phyloP scores from a whole-genome alignment of 2,797 vertebrate species.

The Notamacropus eugenii region DNA sequence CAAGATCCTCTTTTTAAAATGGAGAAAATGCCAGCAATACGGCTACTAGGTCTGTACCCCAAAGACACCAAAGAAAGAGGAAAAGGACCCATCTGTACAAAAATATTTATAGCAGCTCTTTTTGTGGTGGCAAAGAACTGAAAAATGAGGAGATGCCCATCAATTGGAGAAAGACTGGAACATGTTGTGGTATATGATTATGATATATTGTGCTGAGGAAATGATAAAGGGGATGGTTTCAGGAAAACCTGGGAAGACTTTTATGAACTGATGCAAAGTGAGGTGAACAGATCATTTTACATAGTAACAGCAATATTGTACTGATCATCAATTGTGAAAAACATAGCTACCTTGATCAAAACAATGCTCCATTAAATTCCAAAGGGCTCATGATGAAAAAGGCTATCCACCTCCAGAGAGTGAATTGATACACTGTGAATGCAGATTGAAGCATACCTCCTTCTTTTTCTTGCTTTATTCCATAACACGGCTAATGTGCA shows the following conservation, averaged over 20 bases:
- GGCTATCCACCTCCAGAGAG: not conserved
- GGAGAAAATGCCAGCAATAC: not conserved
- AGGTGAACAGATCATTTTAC: not conserved
- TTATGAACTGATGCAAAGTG: not conserved
- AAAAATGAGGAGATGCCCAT: not conserved
- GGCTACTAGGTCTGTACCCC: not conserved
- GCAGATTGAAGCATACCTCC: not conserved
- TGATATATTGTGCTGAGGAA: not conserved
- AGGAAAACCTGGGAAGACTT: not conserved
- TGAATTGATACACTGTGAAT: not conserved
- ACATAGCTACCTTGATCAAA: not conserved
- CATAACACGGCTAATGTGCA: not conserved
- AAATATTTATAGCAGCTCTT: not conserved
- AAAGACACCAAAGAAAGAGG: not conserved
- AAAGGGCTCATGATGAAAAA: not conserved
- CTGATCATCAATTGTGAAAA: not conserved
- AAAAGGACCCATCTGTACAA: not conserved
- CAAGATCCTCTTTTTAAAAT: not conserved
- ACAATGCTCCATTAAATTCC: not conserved
- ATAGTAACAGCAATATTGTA: not conserved
- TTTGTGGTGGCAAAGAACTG: not conserved
- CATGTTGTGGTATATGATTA: not conserved
- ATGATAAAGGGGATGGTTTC: not conserved
- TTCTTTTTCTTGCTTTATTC: not conserved
- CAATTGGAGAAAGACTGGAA: not conserved